phyloP scores from a whole-genome alignment of 2,113 vertebrate species.

The Pao palembangensis region DNA sequence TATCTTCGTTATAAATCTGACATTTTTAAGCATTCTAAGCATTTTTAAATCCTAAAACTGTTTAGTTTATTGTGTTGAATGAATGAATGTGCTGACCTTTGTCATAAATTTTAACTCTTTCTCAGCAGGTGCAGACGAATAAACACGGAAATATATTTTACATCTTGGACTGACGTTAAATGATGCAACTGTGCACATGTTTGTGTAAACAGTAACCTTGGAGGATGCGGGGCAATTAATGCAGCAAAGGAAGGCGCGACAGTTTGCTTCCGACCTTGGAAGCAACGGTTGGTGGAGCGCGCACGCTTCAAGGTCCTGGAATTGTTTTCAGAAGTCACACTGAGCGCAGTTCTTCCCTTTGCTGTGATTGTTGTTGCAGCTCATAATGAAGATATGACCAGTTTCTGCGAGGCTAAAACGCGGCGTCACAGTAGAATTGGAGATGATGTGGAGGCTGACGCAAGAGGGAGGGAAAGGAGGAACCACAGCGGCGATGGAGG shows the following conservation, averaged over 20 bases:
- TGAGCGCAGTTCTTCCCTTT: too few species aligned
- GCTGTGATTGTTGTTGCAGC: too few species aligned
- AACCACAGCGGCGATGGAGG: conserved; percentile 38
- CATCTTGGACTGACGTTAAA: not conserved
- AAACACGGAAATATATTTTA: not conserved
- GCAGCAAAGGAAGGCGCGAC: not conserved
- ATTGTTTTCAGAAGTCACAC: not conserved
- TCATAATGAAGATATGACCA: too few species aligned
- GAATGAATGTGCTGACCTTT: not conserved
- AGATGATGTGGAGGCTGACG: conserved; percentile 18
- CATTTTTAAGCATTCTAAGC: too few species aligned
- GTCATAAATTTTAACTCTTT: not conserved
- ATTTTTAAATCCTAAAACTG: too few species aligned
- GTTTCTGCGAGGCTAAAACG: not conserved
- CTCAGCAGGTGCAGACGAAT: not conserved
- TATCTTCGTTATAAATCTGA: too few species aligned
- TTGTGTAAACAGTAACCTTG: conserved; percentile 6
- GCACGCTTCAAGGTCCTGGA: not conserved
- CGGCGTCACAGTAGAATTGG: not conserved
- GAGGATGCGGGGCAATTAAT: not conserved
- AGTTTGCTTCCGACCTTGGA: conserved; percentile 8
- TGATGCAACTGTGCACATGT: conserved; percentile 18
- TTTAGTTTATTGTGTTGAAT: too few species aligned
- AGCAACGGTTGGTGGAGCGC: conserved; percentile 4
- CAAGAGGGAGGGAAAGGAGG: conserved; percentile 1